Conservation (phyloP, 2,797 vertebrate genomes). For the Chaenodraco wilsoni region DNA sequence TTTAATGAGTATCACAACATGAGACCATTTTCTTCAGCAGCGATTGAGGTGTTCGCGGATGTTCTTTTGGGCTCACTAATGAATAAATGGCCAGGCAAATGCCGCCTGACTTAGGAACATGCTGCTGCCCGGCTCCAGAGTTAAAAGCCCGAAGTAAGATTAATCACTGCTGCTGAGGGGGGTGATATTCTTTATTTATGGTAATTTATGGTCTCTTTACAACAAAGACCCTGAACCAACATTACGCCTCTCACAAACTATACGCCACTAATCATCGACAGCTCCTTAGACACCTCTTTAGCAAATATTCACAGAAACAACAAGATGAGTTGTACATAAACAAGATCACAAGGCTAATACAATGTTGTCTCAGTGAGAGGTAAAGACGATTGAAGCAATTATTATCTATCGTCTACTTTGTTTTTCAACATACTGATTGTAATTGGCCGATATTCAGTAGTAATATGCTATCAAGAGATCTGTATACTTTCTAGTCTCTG, state of each 20-base stretch:
- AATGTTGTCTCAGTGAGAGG: slow-evolving; percentile 2
- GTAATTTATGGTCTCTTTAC: slow-evolving; percentile 68
- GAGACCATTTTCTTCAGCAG: slow-evolving; percentile 17
- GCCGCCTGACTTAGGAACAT: slow-evolving; percentile 71
- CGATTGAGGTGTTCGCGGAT: slow-evolving; percentile 45
- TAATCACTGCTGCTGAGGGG: slow-evolving; percentile 71
- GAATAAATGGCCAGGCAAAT: slow-evolving; percentile 76
- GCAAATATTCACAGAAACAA: slow-evolving; percentile 40
- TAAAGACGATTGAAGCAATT: slow-evolving; percentile 5
- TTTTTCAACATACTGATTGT: not conserved
- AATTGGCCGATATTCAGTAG: too few species aligned
- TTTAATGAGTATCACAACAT: slow-evolving; percentile 53
- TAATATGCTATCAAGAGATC: too few species aligned
- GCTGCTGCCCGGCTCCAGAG: slow-evolving; percentile 52
- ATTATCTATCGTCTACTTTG: not conserved
- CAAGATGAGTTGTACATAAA: slow-evolving; percentile 39
- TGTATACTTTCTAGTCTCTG: too few species aligned
- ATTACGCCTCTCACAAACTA: slow-evolving; percentile 47
- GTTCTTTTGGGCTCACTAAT: slow-evolving; percentile 61
- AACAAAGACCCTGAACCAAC: slow-evolving; percentile 38
- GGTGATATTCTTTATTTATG: slow-evolving; percentile 77
- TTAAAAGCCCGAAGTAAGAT: slow-evolving; percentile 76
- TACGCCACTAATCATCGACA: slow-evolving; percentile 40
- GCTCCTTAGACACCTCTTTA: slow-evolving; percentile 47
- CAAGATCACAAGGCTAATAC: slow-evolving; percentile 42